Evolutionary conservation across 92 coral and sea anemone species (phyloP).

Genomic region (Anthopleura xanthogrammica): DNA sequence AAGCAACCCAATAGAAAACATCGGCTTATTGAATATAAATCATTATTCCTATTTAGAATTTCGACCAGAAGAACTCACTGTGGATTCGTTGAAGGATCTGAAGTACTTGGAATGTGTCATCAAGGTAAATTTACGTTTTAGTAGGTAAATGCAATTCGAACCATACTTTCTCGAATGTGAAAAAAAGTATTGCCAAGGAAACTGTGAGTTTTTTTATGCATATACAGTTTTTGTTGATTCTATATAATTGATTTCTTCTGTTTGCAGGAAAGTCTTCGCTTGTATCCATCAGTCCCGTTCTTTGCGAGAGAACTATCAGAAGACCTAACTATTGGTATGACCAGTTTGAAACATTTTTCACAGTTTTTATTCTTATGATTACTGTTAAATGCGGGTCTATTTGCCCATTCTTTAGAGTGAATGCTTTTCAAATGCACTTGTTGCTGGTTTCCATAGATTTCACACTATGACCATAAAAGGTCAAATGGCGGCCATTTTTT

Average conservation of each 20-base stretch:
- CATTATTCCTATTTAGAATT: neutral
- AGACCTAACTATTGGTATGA: conserved; percentile 53
- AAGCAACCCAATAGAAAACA: neutral
- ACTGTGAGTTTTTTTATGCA: neutral
- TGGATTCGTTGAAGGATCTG: conserved; percentile 7
- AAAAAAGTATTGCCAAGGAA: too few species aligned
- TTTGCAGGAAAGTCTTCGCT: conserved; percentile 66
- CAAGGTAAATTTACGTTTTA: neutral
- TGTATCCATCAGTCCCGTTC: conserved; percentile 78
- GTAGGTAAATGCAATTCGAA: too few species aligned
- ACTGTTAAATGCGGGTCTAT: too few species aligned
- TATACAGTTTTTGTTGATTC: neutral
- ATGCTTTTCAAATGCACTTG: too few species aligned
- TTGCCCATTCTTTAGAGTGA: too few species aligned
- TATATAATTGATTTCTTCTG: neutral
- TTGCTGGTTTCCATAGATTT: too few species aligned
- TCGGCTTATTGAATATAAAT: neutral
- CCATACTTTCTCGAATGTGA: too few species aligned
- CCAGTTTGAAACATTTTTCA: neutral
- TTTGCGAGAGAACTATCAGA: conserved; percentile 60
- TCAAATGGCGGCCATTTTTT: too few species aligned
- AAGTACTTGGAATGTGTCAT: conserved; percentile 18
- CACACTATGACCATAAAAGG: too few species aligned
- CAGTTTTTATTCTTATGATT: too few species aligned
- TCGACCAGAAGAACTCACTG: conserved; percentile 19